Conservation (phyloP, 2,888 invertebrate species). For the Chouioia cunea region DNA sequence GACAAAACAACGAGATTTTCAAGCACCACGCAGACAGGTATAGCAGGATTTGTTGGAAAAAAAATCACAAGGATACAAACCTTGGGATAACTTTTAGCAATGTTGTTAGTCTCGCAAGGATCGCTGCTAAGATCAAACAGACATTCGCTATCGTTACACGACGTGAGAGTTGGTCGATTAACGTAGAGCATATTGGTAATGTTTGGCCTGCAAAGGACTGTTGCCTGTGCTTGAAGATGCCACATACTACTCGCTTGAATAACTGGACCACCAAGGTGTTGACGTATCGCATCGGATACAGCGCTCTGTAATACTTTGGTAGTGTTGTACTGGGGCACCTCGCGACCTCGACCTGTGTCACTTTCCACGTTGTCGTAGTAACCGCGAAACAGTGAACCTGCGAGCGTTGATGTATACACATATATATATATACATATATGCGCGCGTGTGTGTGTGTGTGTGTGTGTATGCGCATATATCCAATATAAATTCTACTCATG, state of each 20-base stretch:
- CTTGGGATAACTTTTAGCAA: conserved; percentile 64
- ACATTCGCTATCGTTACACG: conserved; percentile 72
- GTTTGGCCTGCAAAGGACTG: conserved; percentile 56
- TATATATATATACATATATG: neutral
- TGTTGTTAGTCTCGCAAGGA: conserved; percentile 83
- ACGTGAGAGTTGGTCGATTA: conserved; percentile 51
- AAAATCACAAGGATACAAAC: conserved; percentile 46
- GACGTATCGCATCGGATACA: conserved; percentile 60
- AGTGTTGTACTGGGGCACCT: conserved; percentile 57
- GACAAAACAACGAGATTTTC: neutral
- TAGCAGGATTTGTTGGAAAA: too few species aligned
- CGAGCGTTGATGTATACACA: too few species aligned
- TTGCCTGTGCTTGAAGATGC: conserved; percentile 58
- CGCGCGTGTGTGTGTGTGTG: neutral
- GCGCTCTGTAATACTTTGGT: conserved; percentile 58
- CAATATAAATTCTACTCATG: too few species aligned
- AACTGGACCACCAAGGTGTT: conserved; percentile 61
- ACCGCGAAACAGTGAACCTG: conserved; percentile 56
- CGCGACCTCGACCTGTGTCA: conserved; percentile 58
- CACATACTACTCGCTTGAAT: conserved; percentile 63
- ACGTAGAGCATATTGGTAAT: conserved; percentile 47
- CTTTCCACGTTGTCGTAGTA: conserved; percentile 63
- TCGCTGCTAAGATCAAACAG: conserved; percentile 83
- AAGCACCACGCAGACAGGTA: too few species aligned
- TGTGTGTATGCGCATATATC: too few species aligned